Base-by-base conservation (phyloP, 2,113 vertebrate genomes). In the Ariopsis seemanni region DNA sequence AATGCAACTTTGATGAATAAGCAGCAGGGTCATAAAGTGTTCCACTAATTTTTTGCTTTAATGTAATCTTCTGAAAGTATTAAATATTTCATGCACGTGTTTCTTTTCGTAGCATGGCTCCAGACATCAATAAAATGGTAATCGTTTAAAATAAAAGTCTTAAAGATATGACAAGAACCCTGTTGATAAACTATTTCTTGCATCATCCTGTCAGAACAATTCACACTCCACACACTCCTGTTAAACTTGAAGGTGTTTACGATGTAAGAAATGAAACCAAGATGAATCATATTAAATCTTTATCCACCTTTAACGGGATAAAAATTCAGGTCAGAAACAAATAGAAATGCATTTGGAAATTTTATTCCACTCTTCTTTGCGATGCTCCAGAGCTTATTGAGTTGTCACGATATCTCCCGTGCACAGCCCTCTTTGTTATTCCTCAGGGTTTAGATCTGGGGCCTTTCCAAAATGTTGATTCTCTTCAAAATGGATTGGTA, bases 141-240 rank as follows among this genome's bases (percentile, higher is more conserved):
- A 27, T 25, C 1, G 5, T 75, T 77, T 53, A 18, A 15, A 69
- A 30, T 30, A 69, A 69, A 69, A 2, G 27, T 34, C 34, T 4
- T 75, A 55, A 12, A 30, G 52, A 79, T 75, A 53, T 55, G 15
- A 52, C 75, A 79, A 79, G 75, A 79, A 79, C 75, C 75, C 75
- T 27, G 75, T 42, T 42, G 57, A 27, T 79, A 52, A 52, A 75
- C 18, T 11, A 10, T 75, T 74, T 2, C 12, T 78, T 77, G 48
- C 74, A 14, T 77, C n/a, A 79, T 55, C 10, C 48, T 77, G 48
- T 77, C 11, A 2, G 50, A 77, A 6, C 74, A 77, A 14, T 55
- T 78, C 50, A 27, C n/a, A 17, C 75, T 27, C 25, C 55, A 55
- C 5, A 17, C 75, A 57, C 25, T n/a, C 20, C 48, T 52, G 20